Conservation (phyloP, 2,797 vertebrate species). For the Rhynchonycteris naso region DNA sequence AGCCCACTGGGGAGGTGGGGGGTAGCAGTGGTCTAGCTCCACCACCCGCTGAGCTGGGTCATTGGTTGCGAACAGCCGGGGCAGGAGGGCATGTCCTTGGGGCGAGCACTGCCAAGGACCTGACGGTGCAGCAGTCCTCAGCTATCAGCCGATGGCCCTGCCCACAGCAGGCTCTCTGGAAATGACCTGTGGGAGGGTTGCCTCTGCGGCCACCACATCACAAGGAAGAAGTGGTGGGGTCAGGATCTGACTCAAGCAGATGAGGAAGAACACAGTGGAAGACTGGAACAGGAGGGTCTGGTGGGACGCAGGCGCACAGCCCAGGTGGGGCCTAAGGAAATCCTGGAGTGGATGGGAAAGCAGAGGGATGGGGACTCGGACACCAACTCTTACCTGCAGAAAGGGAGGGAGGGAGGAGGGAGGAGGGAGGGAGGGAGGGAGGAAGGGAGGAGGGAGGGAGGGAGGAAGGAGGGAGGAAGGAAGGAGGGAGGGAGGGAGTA, state of each 20-base stretch:
- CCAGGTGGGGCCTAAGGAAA: background rate
- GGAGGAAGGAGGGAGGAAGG: too few relatives aligned
- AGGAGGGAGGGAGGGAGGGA: too few relatives aligned
- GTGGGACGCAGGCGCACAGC: accelerated
- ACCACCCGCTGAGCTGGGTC: background rate
- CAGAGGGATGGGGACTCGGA: background rate
- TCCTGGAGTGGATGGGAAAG: background rate
- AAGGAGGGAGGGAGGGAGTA: too few relatives aligned
- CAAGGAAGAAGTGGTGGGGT: accelerated
- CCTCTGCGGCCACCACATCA: too few relatives aligned
- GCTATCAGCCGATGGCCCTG: background rate
- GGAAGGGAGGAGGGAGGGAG: too few relatives aligned
- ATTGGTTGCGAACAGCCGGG: background rate
- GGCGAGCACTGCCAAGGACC: too few relatives aligned
- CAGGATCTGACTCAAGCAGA: background rate
- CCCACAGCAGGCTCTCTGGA: background rate
- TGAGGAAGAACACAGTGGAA: background rate
- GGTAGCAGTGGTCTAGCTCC: too few relatives aligned
- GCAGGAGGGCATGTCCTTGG: background rate
- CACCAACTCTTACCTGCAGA: background rate
- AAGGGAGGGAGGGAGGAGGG: too few relatives aligned
- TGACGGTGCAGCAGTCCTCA: too few relatives aligned
- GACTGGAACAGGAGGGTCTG: background rate
- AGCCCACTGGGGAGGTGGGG: accelerated
- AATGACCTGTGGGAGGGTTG: accelerated